Evolutionary conservation across 2,888 invertebrate species (phyloP).

Genomic region (Drosophila cognata): DNA sequence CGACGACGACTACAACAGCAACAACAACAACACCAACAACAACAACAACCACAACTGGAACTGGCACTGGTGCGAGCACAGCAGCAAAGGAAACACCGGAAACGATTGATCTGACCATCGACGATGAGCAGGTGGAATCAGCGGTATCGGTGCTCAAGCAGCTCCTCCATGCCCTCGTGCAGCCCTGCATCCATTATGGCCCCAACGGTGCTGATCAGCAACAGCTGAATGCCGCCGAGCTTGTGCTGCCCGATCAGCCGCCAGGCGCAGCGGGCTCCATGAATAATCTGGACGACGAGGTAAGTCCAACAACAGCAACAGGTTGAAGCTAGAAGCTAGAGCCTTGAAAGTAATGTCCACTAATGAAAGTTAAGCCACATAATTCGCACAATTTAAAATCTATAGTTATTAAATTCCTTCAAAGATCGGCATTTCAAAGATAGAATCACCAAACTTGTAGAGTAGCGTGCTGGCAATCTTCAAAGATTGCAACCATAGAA

Average conservation of each 20-base stretch:
- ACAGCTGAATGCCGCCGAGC: slow-evolving; percentile 44
- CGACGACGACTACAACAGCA: neutral
- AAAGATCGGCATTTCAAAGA: too few species aligned
- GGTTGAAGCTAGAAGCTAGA: too few species aligned
- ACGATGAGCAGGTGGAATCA: slow-evolving; percentile 63
- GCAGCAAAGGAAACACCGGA: slow-evolving; percentile 5
- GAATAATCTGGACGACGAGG: slow-evolving; percentile 47
- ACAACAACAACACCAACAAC: neutral
- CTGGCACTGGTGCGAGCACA: neutral
- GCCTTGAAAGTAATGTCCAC: neutral
- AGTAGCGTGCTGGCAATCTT: too few species aligned
- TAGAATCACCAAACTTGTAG: neutral
- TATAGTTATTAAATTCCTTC: neutral
- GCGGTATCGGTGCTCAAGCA: slow-evolving; percentile 88
- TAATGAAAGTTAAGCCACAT: neutral
- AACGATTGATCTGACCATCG: slow-evolving; percentile 46
- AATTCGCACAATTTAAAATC: neutral
- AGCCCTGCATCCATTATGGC: slow-evolving; percentile 85
- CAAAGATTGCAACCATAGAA: neutral
- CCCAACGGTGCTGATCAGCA: slow-evolving; percentile 25
- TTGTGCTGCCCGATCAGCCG: slow-evolving; percentile 59
- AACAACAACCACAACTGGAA: neutral
- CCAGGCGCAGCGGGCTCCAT: slow-evolving; percentile 22
- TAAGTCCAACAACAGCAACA: slow-evolving; percentile 6
- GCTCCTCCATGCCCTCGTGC: slow-evolving; percentile 88